phyloP scores from a whole-genome alignment of 2,888 invertebrate species.

The Heliconius cydno region DNA sequence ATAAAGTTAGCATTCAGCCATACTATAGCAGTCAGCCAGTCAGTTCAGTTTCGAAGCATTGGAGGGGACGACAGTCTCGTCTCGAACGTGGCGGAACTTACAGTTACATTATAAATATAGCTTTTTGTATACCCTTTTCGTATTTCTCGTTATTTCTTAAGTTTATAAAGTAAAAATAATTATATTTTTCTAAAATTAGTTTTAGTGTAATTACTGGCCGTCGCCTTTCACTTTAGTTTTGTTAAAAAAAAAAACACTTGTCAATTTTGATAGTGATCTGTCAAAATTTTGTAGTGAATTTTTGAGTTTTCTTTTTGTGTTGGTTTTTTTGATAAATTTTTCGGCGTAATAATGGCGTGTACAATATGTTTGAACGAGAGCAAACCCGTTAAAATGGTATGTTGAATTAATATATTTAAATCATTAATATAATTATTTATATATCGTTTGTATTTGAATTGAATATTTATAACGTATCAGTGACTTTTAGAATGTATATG shows the following conservation, averaged over 20 bases:
- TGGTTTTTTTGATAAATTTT: constrained; percentile 37
- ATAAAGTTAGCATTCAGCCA: constrained; percentile 7
- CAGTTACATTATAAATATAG: background rate
- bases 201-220: constrained; percentile 22
- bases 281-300: constrained; percentile 12
- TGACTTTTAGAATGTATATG: background rate
- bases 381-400: constrained; percentile 66
- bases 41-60: constrained; percentile 19
- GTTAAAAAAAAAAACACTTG: constrained; percentile 9
- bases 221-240: constrained; percentile 24
- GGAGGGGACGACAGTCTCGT: constrained; percentile 34
- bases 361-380: constrained; percentile 60
- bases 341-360: constrained; percentile 62
- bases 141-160: background rate
- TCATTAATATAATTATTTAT: background rate
- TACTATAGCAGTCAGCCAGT: background rate
- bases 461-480: constrained; percentile 11
- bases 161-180: background rate
- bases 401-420: constrained; percentile 44
- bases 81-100: constrained; percentile 26
- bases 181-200: background rate
- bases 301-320: constrained; percentile 40
- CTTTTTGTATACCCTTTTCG: background rate
- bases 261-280: constrained; percentile 20
- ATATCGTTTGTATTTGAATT: constrained; percentile 6